Conservation (phyloP, 2,888 invertebrate species). For the Glyphotaelius pellucidus region DNA sequence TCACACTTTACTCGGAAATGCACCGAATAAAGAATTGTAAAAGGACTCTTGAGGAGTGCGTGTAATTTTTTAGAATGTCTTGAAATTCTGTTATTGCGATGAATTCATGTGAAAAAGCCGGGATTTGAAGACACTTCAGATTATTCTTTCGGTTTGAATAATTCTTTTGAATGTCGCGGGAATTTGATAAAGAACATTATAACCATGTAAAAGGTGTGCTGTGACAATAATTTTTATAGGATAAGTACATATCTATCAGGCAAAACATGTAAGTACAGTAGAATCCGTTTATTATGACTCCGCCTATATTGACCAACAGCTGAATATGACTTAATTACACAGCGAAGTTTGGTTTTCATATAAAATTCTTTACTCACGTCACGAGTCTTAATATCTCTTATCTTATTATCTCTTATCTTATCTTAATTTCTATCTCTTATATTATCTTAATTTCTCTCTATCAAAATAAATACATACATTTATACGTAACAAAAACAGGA, state of each 20-base stretch:
- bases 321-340: too few species aligned
- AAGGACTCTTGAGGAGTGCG: neutral
- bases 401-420: too few species aligned
- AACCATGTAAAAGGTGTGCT: neutral
- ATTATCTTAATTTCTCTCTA: too few species aligned
- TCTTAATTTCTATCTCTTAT: too few species aligned
- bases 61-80: slow-evolving; percentile 2
- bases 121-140: neutral
- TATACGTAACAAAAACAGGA: too few species aligned
- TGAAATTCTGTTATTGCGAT: slow-evolving; percentile 16
- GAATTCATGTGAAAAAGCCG: slow-evolving; percentile 11
- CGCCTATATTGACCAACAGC: too few species aligned
- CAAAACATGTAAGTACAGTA: neutral
- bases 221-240: neutral
- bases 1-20: slow-evolving; percentile 41
- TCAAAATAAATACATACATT: too few species aligned
- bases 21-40: neutral
- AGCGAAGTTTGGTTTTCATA: too few species aligned
- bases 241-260: neutral
- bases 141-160: slow-evolving; percentile 2
- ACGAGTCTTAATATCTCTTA: too few species aligned
- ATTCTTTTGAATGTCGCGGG: neutral
- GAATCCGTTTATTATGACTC: too few species aligned
- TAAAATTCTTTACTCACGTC: too few species aligned
- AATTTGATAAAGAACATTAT: neutral